Conservation (phyloP, 2,113 vertebrate genomes). For the Pycnonotus jocosus region DNA sequence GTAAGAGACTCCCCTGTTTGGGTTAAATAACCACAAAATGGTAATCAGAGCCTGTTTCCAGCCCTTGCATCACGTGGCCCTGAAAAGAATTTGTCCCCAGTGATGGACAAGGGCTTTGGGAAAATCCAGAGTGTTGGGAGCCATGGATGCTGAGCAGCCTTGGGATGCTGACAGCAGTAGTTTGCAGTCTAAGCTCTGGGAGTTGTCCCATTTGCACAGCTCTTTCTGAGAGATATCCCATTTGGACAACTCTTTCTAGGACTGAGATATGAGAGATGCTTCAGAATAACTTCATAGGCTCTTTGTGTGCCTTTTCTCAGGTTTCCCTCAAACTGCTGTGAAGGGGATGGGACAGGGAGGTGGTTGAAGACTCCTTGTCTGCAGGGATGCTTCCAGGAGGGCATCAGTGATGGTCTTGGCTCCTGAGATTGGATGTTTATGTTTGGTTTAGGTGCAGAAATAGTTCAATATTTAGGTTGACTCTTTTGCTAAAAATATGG, state of each 20-base stretch:
- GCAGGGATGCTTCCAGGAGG: neutral
- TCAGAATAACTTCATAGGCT: fast-evolving
- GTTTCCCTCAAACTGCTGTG: neutral
- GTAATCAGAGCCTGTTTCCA: neutral
- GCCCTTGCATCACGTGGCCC: neutral
- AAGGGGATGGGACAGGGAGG: neutral
- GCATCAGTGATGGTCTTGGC: neutral
- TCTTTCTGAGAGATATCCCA: neutral
- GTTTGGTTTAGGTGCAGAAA: neutral
- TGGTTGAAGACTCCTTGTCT: neutral
- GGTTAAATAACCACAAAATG: neutral
- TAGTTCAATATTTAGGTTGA: neutral
- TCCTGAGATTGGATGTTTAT: neutral
- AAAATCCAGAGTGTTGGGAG: fast-evolving
- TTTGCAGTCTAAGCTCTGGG: neutral
- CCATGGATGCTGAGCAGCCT: neutral
- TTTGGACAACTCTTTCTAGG: neutral
- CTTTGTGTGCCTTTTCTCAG: neutral
- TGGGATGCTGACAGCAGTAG: neutral
- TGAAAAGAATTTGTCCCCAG: neutral
- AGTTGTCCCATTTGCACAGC: neutral
- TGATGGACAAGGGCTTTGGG: neutral
- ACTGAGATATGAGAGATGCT: neutral
- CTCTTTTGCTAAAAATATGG: neutral
- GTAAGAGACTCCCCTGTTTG: neutral